A percentile compares a stretch with the other conserved stretches of the same genome.
phyloP scores from a whole-genome alignment of 2,113 vertebrate species.

The Campylomormyrus numenius region DNA sequence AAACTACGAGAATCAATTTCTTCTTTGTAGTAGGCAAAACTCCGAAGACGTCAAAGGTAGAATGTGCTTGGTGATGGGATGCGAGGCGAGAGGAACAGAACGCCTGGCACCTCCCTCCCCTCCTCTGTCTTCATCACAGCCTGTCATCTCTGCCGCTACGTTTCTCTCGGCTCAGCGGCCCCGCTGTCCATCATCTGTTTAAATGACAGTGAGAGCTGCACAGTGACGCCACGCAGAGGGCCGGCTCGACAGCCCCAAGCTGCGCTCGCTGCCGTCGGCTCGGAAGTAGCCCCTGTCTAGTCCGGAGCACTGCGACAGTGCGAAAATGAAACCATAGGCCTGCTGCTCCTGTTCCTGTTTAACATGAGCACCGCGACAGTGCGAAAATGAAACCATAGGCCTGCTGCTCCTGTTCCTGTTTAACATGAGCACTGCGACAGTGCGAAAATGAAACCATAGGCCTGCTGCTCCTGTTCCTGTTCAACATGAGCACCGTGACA shows the following conservation, averaged over 20 bases:
- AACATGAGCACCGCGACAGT: not conserved
- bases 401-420: not conserved
- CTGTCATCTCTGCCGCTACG: not conserved
- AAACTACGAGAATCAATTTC: not conserved
- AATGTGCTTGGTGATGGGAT: not conserved
- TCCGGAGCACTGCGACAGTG: not conserved
- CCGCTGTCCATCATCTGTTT: not conserved
- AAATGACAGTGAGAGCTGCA: not conserved
- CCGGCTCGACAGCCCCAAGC: not conserved
- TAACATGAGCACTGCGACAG: not conserved
- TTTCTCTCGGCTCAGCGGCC: not conserved
- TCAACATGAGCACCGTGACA: not conserved
- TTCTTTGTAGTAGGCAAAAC: not conserved
- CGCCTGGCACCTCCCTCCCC: not conserved
- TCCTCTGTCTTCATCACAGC: constrained; percentile 2
- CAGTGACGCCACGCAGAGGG: not conserved
- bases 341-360: not conserved
- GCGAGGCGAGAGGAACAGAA: not conserved
- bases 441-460: not conserved
- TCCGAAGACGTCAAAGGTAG: not conserved
- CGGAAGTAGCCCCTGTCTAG: not conserved
- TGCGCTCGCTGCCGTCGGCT: not conserved
- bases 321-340: not conserved
- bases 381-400: not conserved
- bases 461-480: not conserved